Evolutionary conservation across 2,113 vertebrate genomes (phyloP).

Genomic region (Nycticryphes semicollaris): DNA sequence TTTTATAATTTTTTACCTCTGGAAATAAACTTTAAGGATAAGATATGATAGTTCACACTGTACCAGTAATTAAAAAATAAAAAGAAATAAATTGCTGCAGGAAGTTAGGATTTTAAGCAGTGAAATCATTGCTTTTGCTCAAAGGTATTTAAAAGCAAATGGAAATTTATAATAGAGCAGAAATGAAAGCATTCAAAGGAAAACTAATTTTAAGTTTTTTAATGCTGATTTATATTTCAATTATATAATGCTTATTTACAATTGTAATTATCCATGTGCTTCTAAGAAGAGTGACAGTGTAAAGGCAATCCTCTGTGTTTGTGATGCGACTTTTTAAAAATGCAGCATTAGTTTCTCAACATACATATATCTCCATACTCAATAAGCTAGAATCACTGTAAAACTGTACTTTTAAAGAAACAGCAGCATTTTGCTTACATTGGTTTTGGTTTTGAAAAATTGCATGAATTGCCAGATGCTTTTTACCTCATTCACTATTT

Average conservation of each 20-base stretch:
- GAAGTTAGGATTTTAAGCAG: background rate
- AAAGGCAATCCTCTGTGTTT: background rate
- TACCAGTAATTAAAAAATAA: background rate
- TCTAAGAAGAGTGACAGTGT: background rate
- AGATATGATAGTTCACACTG: background rate
- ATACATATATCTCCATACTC: background rate
- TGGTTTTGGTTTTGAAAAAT: background rate
- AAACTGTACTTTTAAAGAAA: background rate
- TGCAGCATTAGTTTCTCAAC: background rate
- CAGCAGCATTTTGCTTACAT: background rate
- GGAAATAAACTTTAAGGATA: background rate
- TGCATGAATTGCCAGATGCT: background rate
- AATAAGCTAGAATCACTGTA: background rate
- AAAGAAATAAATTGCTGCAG: background rate
- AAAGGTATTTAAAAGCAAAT: background rate
- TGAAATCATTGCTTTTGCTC: background rate
- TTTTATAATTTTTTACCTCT: background rate
- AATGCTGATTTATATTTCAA: slow-evolving; percentile 46
- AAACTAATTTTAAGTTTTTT: background rate
- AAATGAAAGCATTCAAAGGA: slow-evolving; percentile 43
- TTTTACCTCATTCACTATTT: background rate
- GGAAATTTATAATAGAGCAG: slow-evolving; percentile 19
- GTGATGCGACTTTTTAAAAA: background rate
- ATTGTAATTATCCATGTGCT: slow-evolving; percentile 17
- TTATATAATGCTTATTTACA: slow-evolving; percentile 55